Percentiles rank a stretch among this genome's conserved stretches.
Evolutionary conservation across 2,888 invertebrate species (phyloP).

Genomic region (Corbicula japonica): DNA sequence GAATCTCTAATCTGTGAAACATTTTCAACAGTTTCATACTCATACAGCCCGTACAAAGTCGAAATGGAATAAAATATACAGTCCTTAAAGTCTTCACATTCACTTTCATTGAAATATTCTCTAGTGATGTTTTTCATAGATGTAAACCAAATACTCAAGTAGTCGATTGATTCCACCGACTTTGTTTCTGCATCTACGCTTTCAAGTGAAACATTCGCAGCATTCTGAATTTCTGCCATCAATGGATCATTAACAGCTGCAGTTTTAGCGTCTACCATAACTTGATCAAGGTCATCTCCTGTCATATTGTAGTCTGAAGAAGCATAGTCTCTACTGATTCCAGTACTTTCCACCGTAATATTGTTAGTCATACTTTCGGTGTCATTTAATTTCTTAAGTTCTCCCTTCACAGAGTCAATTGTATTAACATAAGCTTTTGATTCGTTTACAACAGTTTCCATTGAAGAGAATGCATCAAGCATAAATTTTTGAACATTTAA

Average conservation of each 20-base stretch:
- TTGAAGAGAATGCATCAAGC: slow-evolving; percentile 1
- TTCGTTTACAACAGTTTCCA: slow-evolving; percentile 38
- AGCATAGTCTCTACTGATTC: slow-evolving; percentile 21
- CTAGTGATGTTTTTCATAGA: slow-evolving; percentile 22
- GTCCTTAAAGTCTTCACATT: slow-evolving; percentile 36
- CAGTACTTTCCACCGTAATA: slow-evolving; percentile 26
- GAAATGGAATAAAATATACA: slow-evolving; percentile 32
- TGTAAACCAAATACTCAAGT: no score
- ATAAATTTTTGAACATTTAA: slow-evolving; percentile 22
- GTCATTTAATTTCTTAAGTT: slow-evolving; percentile 1
- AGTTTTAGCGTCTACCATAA: slow-evolving; percentile 11
- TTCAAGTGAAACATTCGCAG: not conserved
- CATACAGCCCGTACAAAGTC: slow-evolving; percentile 35
- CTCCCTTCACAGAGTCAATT: not conserved
- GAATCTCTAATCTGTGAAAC: not conserved
- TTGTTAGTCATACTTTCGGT: not conserved
- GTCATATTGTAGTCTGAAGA: slow-evolving; percentile 38
- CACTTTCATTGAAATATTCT: slow-evolving; percentile 16
- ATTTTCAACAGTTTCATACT: not conserved
- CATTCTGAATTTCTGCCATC: slow-evolving; percentile 18
- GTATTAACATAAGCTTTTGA: slow-evolving; percentile 20
- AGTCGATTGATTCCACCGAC: no score
- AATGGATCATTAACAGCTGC: slow-evolving; percentile 21
- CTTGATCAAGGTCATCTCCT: slow-evolving; percentile 9
- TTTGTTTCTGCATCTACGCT: slow-evolving; percentile 12